Evolutionary conservation across 2,888 invertebrate species (phyloP).

Genomic region (Sabatieria punctata): DNA sequence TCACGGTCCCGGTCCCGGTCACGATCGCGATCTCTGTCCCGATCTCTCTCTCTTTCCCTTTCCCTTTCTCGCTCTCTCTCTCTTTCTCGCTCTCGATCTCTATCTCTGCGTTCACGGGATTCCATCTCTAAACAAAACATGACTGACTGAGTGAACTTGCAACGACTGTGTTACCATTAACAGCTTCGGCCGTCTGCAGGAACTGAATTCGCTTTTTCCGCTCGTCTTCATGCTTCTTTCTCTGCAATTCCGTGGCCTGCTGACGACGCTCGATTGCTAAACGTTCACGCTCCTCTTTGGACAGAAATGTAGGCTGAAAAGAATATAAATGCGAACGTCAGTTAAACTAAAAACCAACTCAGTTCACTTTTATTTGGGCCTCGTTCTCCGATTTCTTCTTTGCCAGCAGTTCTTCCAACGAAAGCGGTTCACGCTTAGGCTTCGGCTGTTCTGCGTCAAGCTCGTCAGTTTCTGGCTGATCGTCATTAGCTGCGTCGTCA

Average conservation of each 20-base stretch:
- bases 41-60: conserved; percentile 13
- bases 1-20: conserved; percentile 15
- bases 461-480: too few species aligned
- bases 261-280: conserved; percentile 73
- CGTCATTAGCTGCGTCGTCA: too few species aligned
- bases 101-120: too few species aligned
- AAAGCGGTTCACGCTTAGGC: conserved; percentile 63
- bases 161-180: too few species aligned
- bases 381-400: conserved; percentile 92
- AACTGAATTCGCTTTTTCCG: conserved; percentile 45
- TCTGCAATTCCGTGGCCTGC: conserved; percentile 62
- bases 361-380: conserved; percentile 73
- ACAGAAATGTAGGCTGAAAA: conserved; percentile 68
- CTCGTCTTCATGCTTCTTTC: conserved; percentile 53
- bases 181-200: conserved; percentile 30
- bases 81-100: conserved; percentile 16
- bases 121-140: too few species aligned
- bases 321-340: too few species aligned
- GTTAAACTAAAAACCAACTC: too few species aligned
- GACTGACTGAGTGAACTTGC: too few species aligned
- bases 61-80: conserved; percentile 16
- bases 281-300: conserved; percentile 80
- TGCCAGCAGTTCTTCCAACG: conserved; percentile 79
- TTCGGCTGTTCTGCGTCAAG: too few species aligned
- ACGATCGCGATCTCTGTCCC: conserved; percentile 18